These are phyloP conservation scores for Larimichthys polyactis DNA, from an alignment of 2,113 vertebrate species.

Conservation along the genomic window DNA sequence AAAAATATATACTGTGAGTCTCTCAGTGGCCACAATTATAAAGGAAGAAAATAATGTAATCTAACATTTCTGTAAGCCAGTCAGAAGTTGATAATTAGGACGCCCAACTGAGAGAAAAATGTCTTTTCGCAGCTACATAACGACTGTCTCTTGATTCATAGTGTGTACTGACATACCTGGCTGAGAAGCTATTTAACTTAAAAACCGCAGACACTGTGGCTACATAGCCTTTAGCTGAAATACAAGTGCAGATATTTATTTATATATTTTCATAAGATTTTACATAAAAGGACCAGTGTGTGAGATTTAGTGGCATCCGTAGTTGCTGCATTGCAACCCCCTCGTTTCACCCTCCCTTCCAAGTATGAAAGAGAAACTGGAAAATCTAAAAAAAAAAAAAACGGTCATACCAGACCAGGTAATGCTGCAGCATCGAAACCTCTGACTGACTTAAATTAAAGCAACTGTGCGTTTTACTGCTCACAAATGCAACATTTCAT, in stretches of 20 bases:
- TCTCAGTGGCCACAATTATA: conserved; percentile 17
- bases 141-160: neutral
- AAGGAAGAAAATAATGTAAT: neutral
- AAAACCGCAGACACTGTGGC: neutral
- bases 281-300: too few species aligned
- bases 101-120: conserved; percentile 6
- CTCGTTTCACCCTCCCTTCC: too few species aligned
- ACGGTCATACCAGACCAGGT: neutral
- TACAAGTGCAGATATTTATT: too few species aligned
- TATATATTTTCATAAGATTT: too few species aligned
- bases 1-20: conserved; percentile 9
- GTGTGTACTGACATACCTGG: neutral
- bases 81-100: conserved; percentile 26
- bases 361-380: too few species aligned
- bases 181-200: neutral
- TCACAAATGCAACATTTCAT: neutral
- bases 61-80: conserved; percentile 13
- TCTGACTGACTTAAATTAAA: neutral
- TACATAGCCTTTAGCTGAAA: neutral
- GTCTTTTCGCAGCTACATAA: neutral
- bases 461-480: neutral
- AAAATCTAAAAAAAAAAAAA: too few species aligned
- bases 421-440: neutral
- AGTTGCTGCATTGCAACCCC: too few species aligned
- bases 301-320: too few species aligned